A percentile compares a stretch with the other conserved stretches of the same genome.
These are phyloP conservation scores for Phrynocephalus forsythii DNA, from an alignment of 2,797 vertebrate genomes.

Conservation along the genomic window DNA sequence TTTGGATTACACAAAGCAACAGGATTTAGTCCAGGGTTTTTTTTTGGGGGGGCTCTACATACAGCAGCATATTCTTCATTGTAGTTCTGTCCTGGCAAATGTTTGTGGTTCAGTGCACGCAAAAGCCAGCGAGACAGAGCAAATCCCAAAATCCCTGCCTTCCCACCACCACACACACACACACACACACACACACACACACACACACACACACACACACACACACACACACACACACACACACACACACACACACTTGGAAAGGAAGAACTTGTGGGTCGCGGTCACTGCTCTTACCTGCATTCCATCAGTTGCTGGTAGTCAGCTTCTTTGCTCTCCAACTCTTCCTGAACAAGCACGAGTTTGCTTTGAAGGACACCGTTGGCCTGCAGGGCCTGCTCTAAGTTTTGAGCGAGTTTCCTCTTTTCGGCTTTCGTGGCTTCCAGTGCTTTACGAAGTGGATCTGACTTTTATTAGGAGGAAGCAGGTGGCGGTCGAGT, in stretches of 20 bases:
- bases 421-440: conserved; percentile 73
- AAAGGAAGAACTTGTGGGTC: not conserved
- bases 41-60: no score
- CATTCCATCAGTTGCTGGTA: conserved; percentile 64
- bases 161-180: no score
- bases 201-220: not conserved
- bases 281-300: conserved; percentile 63
- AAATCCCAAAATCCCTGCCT: no score
- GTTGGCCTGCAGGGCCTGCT: conserved; percentile 74
- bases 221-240: no score
- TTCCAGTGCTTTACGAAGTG: conserved; percentile 73
- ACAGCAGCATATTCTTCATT: no score
- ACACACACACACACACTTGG: not conserved
- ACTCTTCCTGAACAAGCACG: conserved; percentile 62
- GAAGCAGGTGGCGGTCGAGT: not conserved
- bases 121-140: not conserved
- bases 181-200: not conserved
- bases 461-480: conserved; percentile 62
- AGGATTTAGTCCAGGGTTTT: no score
- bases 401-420: conserved; percentile 71
- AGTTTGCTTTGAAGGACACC: conserved; percentile 69
- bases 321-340: conserved; percentile 70
- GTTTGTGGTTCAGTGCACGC: not conserved
- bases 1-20: no score
- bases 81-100: no score